Base-by-base conservation (phyloP, 2,797 vertebrate species). In the Oryzias dopingdopingensis region DNA sequence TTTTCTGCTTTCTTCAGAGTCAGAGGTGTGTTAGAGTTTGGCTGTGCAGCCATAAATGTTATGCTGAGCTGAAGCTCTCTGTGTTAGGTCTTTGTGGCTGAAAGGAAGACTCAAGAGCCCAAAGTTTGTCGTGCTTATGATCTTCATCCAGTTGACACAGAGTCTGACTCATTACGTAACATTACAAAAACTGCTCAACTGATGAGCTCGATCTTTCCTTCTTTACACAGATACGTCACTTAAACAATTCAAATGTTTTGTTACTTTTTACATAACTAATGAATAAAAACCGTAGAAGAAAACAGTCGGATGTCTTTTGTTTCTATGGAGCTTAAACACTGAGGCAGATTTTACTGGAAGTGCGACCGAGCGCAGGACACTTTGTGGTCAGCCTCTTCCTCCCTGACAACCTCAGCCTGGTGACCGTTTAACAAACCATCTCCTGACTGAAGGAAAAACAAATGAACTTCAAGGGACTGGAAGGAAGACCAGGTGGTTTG, bases 1-100 rank as follows among this genome's bases (percentile, higher is more conserved):
- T 62, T 76, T 51, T 17, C 22, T 56, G 71, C 52, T 72, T 83
- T 73, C 48, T 52, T 64, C 22, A 24, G 46, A 49, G 32, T 1
- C 18, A 2, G 42, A 62, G 55, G 41, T 44, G 55, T 83, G 80
- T 86, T 86, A 53, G 79, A 81, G 56, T 47, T 77, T 77, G 77
- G 79, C 77, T 37, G 57, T 53, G 78, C 64, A 64, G 12, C 65
- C 80, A 69, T 84, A 83, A 86, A 73, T 79, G 57, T 74, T 76
- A 85, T 70, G 65, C 67, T 71, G 70, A 67, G 70, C 62, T 37
- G 32, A 45, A 13, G 57, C 50, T 45, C 17, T 54, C 41, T 55
- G 52, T 15, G 6, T 47, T 47, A 49, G 52, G 40, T 16, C 56
- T 45, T 42, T 8, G 52, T 74, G 78, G 78, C 65, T 51, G 59